Evolutionary conservation across 2,888 invertebrate species (phyloP), one percentile per base, ranked within the genome.

Genomic region (Podabrus alpinus): DNA sequence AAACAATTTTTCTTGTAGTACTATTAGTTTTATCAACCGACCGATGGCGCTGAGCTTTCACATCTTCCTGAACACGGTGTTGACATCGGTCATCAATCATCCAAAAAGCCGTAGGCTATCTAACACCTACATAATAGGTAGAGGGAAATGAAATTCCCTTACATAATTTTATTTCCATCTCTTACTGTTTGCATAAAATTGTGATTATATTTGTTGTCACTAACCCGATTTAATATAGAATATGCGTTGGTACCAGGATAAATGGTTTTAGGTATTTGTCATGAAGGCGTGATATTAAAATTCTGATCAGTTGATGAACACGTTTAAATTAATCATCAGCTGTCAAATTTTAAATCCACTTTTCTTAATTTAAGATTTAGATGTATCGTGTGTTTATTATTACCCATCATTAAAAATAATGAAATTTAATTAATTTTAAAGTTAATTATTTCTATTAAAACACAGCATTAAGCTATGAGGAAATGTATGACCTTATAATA

Each of bases 61-160:
- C 84, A 84, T 86, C 86, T 86, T 85, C 83, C 83, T 83, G 81
- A 85, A 86, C 86, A 86, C 85, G 83, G 84, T 86, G 86, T 86
- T 85, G 86, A 86, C 86, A 86, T 83, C 82, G 80, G 81, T 85
- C 86, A 86, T 86, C 86, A 86, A 86, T 86, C 86, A 86, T 86
- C 81, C 76, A 74, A 77, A 83, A 81, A 85, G 82, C 85, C 84
- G 84, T 81, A 80, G 80, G 81, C 83, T 81, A 82, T 83, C 83
- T 82, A 82, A 83, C 83, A 83, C 83, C 83, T 83, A 84, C 81
- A 77, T 74, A 73, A 74, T 74, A 77, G 62, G 62, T 64, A 73
- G 66, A 67, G 68, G 45, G 73, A 72, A 60, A 69, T 59, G 74
- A 77, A 77, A 71, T 66, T 67, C 66, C 73, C 60, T 60, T 73